Conservation (phyloP, 2,797 vertebrate species). For the Eospalax fontanierii region DNA sequence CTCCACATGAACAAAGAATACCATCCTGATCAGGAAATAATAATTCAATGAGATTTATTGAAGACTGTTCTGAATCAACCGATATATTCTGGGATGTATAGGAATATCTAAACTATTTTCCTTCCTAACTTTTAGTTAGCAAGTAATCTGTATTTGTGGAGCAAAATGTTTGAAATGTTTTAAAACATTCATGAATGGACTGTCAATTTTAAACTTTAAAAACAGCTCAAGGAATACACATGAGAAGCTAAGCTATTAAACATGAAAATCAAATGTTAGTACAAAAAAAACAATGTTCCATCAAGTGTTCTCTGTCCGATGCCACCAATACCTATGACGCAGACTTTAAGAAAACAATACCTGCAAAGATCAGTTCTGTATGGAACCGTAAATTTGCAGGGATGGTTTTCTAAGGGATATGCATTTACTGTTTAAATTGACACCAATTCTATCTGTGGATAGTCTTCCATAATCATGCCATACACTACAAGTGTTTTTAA, state of each 20-base stretch:
- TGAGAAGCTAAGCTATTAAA: neutral
- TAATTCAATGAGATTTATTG: neutral
- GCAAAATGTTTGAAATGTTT: neutral
- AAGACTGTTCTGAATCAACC: neutral
- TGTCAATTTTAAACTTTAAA: neutral
- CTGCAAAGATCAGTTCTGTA: neutral
- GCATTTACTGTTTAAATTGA: neutral
- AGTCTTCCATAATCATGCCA: constrained; percentile 47
- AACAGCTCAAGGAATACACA: neutral
- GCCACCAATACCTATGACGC: neutral
- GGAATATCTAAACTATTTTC: constrained; percentile 19
- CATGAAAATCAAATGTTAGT: neutral
- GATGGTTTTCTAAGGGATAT: neutral
- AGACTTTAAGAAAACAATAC: constrained; percentile 15
- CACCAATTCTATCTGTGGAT: neutral
- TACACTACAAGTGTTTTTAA: constrained; percentile 59
- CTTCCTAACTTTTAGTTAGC: neutral
- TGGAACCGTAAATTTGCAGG: constrained; percentile 39
- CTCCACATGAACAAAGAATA: neutral
- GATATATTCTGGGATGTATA: neutral
- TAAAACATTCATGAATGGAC: neutral
- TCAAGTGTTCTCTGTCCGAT: neutral
- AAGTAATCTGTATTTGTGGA: neutral
- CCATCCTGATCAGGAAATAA: neutral
- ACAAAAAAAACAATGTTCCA: neutral